A percentile compares a stretch with the other conserved stretches of the same genome.
Evolutionary conservation across 2,113 vertebrate genomes (phyloP).

Genomic region (Lophius piscatorius): DNA sequence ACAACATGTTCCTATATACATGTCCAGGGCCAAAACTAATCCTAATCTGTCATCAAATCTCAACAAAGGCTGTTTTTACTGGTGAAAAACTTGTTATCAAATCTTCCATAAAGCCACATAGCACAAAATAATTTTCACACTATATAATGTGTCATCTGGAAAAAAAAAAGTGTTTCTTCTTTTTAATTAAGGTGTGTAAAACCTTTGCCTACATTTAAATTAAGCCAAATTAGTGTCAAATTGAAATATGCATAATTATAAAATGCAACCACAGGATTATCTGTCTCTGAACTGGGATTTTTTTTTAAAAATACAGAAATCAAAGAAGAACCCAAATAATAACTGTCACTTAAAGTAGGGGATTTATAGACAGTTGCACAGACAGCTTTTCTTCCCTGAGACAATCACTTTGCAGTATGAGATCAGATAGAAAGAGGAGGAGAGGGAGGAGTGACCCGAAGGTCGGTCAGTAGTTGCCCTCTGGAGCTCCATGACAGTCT

Average conservation of each 20-base stretch:
- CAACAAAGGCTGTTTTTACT: background rate
- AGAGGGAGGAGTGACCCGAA: conserved; percentile 14
- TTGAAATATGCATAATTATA: background rate
- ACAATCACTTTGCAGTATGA: conserved; percentile 40
- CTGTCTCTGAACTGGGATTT: background rate
- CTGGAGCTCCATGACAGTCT: conserved; percentile 17
- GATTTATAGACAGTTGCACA: conserved; percentile 70
- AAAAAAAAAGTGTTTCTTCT: no score
- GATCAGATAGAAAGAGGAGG: conserved; percentile 40
- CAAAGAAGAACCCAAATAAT: background rate
- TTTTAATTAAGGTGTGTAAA: no score
- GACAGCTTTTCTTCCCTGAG: conserved; percentile 54
- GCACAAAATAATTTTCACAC: no score
- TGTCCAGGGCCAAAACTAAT: conserved; percentile 4
- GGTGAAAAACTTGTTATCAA: no score
- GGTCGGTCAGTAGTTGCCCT: conserved; percentile 20
- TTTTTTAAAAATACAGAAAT: conserved; percentile 8
- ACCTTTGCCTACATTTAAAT: no score
- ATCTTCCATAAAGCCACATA: no score
- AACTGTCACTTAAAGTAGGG: conserved; percentile 28
- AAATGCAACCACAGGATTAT: background rate
- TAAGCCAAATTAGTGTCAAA: no score
- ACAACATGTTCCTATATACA: background rate
- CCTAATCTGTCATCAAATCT: background rate
- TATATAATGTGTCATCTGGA: no score